Evolutionary conservation across 2,113 vertebrate species (phyloP), one percentile per base, ranked within the genome.

Genomic region (Penelope pileata): DNA sequence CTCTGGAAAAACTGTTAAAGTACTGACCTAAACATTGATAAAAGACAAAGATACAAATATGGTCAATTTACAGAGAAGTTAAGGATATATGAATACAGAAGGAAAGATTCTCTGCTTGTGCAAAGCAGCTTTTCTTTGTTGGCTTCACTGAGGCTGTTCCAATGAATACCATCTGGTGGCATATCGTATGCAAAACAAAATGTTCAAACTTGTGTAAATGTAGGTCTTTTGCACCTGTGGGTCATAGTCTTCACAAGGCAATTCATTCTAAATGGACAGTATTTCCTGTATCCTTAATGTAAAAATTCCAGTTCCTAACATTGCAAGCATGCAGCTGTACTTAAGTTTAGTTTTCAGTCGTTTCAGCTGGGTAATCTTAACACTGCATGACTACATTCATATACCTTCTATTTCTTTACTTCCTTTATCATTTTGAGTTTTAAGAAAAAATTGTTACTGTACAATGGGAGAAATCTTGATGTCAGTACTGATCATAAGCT

Each of bases 1-100:
- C 53, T 91, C 80, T 93, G 90, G 47, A 63, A 48, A 58, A 91
- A 84, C 22, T 88, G 50, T 66, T 94, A 88, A 90, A 76, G 58
- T 94, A 83, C 92, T 96, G 72, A 86, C 93, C 85, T 75, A 83
- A 92, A 94, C 32, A 79, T 34, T 66, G 83, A 80, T 76, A 91
- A 97, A 95, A 81, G 32, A 64, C 24, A 50, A 94, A 97, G 69
- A 56, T 56, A 59, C 36, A 70, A 40, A 80, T 91, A 56, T 88
- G 86, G 88, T 95, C 96, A 73, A 84, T 86, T 53, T 67, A 79
- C 38, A 50, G 74, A 83, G 42, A 94, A 78, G 66, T 59, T 86
- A 95, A 96, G 17, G 19, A 36, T 72, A 93, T 56, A 22, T 74
- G 66, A 90, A 88, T 12, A 83, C 21, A 79, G 54, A 82, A 74